These are phyloP conservation scores for Hydrolagus affinis DNA, from an alignment of 2,113 vertebrate genomes.

Conservation along the genomic window DNA sequence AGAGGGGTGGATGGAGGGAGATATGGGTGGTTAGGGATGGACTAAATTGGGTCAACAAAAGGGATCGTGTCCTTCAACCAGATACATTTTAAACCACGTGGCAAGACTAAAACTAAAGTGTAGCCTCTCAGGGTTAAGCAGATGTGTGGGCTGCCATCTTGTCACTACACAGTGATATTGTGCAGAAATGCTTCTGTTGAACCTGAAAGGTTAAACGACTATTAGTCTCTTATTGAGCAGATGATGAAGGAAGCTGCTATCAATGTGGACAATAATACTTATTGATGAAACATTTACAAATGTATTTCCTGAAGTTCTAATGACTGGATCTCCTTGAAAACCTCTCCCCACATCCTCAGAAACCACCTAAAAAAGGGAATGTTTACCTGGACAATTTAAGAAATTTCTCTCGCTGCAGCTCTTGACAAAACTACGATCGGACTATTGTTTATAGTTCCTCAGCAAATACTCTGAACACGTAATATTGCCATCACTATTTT, in stretches of 20 bases:
- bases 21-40: too few relatives aligned
- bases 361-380: neutral
- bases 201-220: constrained; percentile 26
- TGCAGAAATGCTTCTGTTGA: constrained; percentile 32
- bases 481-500: neutral
- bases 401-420: neutral
- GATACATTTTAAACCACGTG: neutral
- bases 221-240: neutral
- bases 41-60: too few relatives aligned
- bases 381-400: neutral
- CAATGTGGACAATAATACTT: neutral
- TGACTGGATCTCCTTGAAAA: neutral
- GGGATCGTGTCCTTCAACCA: too few relatives aligned
- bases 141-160: neutral
- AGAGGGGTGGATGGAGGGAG: too few relatives aligned
- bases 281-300: neutral
- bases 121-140: neutral
- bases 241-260: neutral
- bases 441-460: neutral
- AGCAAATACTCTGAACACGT: neutral
- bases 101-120: neutral
- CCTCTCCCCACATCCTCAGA: neutral
- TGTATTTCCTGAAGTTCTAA: neutral
- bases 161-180: neutral
- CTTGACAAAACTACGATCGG: neutral